phyloP scores from a whole-genome alignment of 2,888 invertebrate genomes.

The Drosophila borealis region DNA sequence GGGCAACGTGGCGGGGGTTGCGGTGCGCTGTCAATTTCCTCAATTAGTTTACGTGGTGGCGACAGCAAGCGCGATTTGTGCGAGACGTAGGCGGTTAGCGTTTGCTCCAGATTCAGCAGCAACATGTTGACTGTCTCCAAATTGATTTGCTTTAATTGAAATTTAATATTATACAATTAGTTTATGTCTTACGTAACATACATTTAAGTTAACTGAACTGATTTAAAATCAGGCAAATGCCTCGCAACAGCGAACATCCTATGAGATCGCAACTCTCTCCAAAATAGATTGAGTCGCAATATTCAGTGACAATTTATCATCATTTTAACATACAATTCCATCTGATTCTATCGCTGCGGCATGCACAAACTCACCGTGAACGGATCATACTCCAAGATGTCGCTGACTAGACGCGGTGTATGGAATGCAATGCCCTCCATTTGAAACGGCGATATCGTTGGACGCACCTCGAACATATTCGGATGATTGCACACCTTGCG shows the following conservation, averaged over 20 bases:
- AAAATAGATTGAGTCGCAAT: conserved; percentile 82
- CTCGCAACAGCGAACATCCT: conserved; percentile 84
- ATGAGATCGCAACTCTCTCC: conserved; percentile 72
- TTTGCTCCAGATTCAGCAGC: conserved; percentile 88
- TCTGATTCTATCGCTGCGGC: conserved; percentile 1
- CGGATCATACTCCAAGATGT: conserved; percentile 90
- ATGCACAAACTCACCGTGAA: conserved; percentile 87
- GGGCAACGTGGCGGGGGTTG: conserved; percentile 88
- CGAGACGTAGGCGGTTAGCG: conserved; percentile 92
- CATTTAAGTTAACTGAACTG: not conserved
- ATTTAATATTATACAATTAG: conserved; percentile 1
- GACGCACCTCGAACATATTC: conserved; percentile 98
- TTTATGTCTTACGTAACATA: not conserved
- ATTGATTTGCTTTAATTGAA: conserved; percentile 87
- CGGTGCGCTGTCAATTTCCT: conserved; percentile 88
- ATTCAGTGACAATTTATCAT: conserved; percentile 83
- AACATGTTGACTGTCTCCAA: conserved; percentile 88
- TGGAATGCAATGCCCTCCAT: conserved; percentile 90
- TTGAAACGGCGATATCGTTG: conserved; percentile 97
- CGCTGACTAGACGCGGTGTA: conserved; percentile 90
- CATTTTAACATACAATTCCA: conserved; percentile 56
- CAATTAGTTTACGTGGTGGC: conserved; percentile 89
- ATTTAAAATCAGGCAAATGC: conserved; percentile 83
- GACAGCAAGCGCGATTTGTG: conserved; percentile 92
- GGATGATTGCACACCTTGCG: conserved; percentile 99